A percentile compares a stretch with the other conserved stretches of the same genome.
Evolutionary conservation across 2,888 invertebrate species (phyloP).

Genomic region (Catocala fraxini): DNA sequence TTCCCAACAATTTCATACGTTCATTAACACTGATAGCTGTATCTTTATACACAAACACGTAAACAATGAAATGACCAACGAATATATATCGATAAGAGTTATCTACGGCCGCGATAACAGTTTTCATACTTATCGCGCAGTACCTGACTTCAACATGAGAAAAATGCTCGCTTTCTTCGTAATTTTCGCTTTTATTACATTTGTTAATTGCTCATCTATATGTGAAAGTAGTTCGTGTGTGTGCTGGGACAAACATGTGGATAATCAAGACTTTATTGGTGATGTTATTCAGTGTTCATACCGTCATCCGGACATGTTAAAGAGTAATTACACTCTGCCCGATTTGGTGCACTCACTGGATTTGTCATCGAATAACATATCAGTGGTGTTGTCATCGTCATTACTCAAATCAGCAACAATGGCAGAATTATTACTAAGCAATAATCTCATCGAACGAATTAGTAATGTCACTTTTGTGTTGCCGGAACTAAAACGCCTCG

Average conservation of each 20-base stretch:
- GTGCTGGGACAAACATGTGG: slow-evolving; percentile 57
- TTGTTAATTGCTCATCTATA: slow-evolving; percentile 58
- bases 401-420: slow-evolving; percentile 65
- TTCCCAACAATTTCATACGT: not conserved
- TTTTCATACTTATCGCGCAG: slow-evolving; percentile 46
- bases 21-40: not conserved
- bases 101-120: slow-evolving; percentile 62
- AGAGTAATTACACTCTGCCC: slow-evolving; percentile 62
- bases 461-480: slow-evolving; percentile 63
- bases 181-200: slow-evolving; percentile 48
- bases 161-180: slow-evolving; percentile 56
- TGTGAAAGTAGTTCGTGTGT: slow-evolving; percentile 67
- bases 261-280: slow-evolving; percentile 62
- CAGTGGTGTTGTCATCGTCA: slow-evolving; percentile 52
- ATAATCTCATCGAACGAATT: slow-evolving; percentile 69
- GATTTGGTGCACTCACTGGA: slow-evolving; percentile 64
- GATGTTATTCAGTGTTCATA: slow-evolving; percentile 71
- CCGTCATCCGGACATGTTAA: slow-evolving; percentile 47
- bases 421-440: slow-evolving; percentile 63
- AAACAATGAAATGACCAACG: slow-evolving; percentile 73
- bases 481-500: slow-evolving; percentile 70
- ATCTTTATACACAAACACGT: slow-evolving; percentile 17
- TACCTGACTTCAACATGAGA: slow-evolving; percentile 32
- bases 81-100: slow-evolving; percentile 62
- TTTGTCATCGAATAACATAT: slow-evolving; percentile 72